Evolutionary conservation across 1,140 invertebrate species (phyloP).

Genomic region (Atopsyche davidsoni): DNA sequence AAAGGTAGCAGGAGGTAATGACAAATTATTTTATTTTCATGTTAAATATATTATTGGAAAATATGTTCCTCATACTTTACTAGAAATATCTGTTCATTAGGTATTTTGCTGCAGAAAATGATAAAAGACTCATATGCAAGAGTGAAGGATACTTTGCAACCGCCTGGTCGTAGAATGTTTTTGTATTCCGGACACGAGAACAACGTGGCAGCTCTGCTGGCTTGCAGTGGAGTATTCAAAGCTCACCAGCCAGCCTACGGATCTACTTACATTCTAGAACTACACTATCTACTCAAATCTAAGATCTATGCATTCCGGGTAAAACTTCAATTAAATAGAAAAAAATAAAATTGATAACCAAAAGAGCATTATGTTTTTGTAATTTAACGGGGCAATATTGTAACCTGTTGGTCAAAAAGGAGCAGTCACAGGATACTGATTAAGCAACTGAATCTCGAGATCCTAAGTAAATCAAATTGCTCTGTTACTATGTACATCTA

Average conservation of each 20-base stretch:
- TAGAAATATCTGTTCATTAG: constrained; percentile 33
- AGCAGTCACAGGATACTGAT: too few species aligned
- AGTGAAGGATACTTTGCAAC: constrained; percentile 33
- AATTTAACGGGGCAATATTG: too few species aligned
- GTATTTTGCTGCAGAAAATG: constrained; percentile 51
- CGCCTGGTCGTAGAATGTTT: constrained; percentile 44
- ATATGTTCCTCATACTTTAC: too few species aligned
- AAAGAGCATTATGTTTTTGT: too few species aligned
- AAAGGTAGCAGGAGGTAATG: constrained; percentile 43
- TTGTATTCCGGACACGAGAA: constrained; percentile 64
- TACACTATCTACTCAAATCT: constrained; percentile 31
- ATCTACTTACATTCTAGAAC: constrained; percentile 42
- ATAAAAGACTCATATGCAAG: constrained; percentile 42
- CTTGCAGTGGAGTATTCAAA: constrained; percentile 56
- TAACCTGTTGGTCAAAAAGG: too few species aligned
- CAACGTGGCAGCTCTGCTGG: constrained; percentile 58
- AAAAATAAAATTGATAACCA: too few species aligned
- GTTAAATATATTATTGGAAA: too few species aligned
- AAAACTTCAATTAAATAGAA: background rate
- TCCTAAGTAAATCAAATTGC: too few species aligned
- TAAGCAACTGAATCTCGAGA: too few species aligned
- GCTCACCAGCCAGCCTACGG: constrained; percentile 51
- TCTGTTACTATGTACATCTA: too few species aligned
- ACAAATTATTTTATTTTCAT: constrained; percentile 9
- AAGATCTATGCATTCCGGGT: constrained; percentile 24